A percentile compares a stretch with the other conserved stretches of the same genome.
These are phyloP conservation scores for Atherinosoma microstoma DNA, from an alignment of 2,797 vertebrate species.

Conservation along the genomic window DNA sequence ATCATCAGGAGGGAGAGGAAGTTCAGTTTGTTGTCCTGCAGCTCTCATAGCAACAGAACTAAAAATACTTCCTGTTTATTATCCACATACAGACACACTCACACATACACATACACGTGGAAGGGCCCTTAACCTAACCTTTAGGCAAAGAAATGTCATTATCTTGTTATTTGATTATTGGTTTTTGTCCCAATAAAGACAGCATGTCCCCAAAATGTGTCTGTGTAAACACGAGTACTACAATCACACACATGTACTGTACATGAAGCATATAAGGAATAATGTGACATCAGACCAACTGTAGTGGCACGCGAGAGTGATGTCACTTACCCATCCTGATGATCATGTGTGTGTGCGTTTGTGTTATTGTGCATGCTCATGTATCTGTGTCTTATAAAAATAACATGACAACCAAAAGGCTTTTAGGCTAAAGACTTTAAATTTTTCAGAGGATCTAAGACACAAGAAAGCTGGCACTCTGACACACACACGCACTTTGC, in stretches of 20 bases:
- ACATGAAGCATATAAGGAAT: background rate
- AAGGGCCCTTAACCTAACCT: background rate
- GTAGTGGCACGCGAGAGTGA: slow-evolving; percentile 7
- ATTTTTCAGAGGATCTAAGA: slow-evolving; percentile 47
- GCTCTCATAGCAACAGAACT: slow-evolving; percentile 55
- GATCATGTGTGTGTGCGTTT: background rate
- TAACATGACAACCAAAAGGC: slow-evolving; percentile 39
- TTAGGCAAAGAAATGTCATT: background rate
- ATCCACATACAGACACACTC: background rate
- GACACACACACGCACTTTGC: background rate
- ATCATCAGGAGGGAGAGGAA: slow-evolving; percentile 14
- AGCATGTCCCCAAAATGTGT: background rate
- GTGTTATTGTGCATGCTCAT: background rate
- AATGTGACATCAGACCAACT: slow-evolving; percentile 2
- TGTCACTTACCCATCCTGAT: slow-evolving; percentile 9
- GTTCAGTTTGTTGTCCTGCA: slow-evolving; percentile 1
- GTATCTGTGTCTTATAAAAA: slow-evolving; percentile 31
- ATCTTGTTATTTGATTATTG: background rate
- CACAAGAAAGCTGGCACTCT: background rate
- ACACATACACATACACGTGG: background rate
- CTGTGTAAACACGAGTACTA: background rate
- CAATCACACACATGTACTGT: background rate
- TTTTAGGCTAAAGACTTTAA: slow-evolving; percentile 40
- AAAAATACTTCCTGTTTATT: slow-evolving; percentile 60
- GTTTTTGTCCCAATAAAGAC: background rate